These are phyloP conservation scores for Gastracanthus pulcherrimus DNA, from an alignment of 2,888 invertebrate genomes.

Conservation along the genomic window DNA sequence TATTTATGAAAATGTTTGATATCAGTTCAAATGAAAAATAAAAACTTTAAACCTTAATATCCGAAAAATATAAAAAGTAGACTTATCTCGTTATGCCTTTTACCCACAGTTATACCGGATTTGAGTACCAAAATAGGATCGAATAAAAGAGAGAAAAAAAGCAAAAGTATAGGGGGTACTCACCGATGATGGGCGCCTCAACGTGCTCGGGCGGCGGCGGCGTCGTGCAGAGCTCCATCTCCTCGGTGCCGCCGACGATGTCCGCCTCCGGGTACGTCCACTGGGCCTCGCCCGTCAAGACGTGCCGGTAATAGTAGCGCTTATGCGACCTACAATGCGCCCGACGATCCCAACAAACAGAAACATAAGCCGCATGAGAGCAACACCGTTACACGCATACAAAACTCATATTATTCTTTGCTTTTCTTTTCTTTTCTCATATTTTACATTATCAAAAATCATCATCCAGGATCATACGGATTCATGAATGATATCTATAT, in stretches of 20 bases:
- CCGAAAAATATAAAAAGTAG: too few relatives aligned
- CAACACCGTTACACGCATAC: conserved; percentile 43
- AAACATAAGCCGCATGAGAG: conserved; percentile 61
- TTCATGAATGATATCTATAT: conserved; percentile 62
- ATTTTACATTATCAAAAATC: not conserved
- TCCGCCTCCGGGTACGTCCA: conserved; percentile 83
- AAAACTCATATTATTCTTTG: conserved; percentile 47
- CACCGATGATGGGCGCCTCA: conserved; percentile 68
- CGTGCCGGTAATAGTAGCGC: conserved; percentile 84
- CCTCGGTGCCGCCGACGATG: conserved; percentile 78
- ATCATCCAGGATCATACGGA: too few relatives aligned
- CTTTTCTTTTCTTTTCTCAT: not conserved
- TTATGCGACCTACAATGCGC: conserved; percentile 81
- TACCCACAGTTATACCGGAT: too few relatives aligned
- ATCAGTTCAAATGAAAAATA: too few relatives aligned
- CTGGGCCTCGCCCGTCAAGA: conserved; percentile 80
- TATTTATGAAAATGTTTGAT: too few relatives aligned
- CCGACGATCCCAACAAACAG: conserved; percentile 59
- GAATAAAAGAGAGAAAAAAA: too few relatives aligned
- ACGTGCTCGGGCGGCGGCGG: conserved; percentile 78
- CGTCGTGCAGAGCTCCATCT: conserved; percentile 82
- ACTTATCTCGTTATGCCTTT: too few relatives aligned
- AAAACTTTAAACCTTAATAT: too few relatives aligned
- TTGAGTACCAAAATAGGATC: too few relatives aligned
- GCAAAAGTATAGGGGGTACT: conserved; percentile 9